These are phyloP conservation scores for Gymnogyps californianus DNA, from an alignment of 2,113 vertebrate species.

Conservation along the genomic window DNA sequence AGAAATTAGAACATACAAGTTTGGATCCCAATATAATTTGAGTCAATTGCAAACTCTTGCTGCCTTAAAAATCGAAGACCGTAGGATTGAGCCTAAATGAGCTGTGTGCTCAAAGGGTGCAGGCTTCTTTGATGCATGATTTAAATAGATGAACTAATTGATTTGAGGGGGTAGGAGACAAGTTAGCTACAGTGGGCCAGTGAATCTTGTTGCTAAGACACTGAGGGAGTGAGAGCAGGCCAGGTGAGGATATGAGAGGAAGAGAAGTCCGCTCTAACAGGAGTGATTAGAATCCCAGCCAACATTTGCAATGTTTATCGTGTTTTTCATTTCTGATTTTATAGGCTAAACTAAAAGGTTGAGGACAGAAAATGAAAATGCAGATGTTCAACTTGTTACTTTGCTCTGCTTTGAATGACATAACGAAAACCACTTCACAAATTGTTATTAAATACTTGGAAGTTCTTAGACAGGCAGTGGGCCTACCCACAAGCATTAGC, in stretches of 20 bases:
- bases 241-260: neutral
- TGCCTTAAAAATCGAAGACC: neutral
- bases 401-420: neutral
- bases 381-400: neutral
- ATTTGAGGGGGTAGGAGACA: constrained; percentile 20
- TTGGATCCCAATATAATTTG: neutral
- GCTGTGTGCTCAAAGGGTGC: neutral
- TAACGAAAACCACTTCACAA: neutral
- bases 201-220: constrained; percentile 35
- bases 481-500: neutral
- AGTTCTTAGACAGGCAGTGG: neutral
- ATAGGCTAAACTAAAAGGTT: neutral
- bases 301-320: neutral
- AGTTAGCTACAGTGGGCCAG: neutral
- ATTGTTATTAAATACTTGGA: neutral
- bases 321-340: neutral
- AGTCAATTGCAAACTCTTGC: neutral
- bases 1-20: neutral
- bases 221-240: neutral
- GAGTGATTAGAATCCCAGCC: neutral
- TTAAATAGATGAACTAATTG: constrained; percentile 29
- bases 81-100: neutral
- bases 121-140: neutral
- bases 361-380: neutral
- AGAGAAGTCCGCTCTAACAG: neutral